Percentiles rank a stretch among this genome's conserved stretches.
phyloP scores from a whole-genome alignment of 2,888 invertebrate genomes.

The Oligia fasciuncula region DNA sequence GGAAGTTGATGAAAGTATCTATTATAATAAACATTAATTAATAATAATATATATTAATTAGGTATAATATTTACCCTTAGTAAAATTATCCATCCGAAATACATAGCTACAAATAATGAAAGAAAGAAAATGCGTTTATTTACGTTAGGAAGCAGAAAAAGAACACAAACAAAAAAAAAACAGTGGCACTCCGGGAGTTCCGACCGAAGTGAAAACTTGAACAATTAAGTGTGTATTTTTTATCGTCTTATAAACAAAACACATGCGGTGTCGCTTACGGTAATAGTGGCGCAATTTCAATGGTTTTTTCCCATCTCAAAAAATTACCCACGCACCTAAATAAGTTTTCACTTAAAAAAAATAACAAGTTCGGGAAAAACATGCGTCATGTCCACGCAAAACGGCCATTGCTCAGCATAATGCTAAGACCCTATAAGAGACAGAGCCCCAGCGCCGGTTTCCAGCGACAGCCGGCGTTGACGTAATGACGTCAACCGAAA shows the following conservation, averaged over 20 bases:
- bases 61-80: neutral
- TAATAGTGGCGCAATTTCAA: too few relatives aligned
- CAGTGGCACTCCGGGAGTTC: too few relatives aligned
- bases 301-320: too few relatives aligned
- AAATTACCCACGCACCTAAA: too few relatives aligned
- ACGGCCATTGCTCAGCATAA: neutral
- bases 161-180: neutral
- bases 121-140: neutral
- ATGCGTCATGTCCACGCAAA: neutral
- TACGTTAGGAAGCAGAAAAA: too few relatives aligned
- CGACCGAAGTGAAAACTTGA: too few relatives aligned
- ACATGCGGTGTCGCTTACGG: too few relatives aligned
- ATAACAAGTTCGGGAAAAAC: neutral
- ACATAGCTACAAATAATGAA: neutral
- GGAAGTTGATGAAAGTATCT: neutral
- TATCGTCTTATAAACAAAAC: too few relatives aligned
- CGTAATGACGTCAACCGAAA: neutral
- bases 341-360: neutral
- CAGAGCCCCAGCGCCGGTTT: neutral
- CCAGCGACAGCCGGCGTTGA: neutral
- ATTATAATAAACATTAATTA: neutral
- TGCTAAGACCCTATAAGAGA: neutral
- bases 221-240: too few relatives aligned
- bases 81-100: neutral
- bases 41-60: too few relatives aligned